Evolutionary conservation across 2,888 invertebrate genomes (phyloP).

Genomic region (Amaurobius ferox): DNA sequence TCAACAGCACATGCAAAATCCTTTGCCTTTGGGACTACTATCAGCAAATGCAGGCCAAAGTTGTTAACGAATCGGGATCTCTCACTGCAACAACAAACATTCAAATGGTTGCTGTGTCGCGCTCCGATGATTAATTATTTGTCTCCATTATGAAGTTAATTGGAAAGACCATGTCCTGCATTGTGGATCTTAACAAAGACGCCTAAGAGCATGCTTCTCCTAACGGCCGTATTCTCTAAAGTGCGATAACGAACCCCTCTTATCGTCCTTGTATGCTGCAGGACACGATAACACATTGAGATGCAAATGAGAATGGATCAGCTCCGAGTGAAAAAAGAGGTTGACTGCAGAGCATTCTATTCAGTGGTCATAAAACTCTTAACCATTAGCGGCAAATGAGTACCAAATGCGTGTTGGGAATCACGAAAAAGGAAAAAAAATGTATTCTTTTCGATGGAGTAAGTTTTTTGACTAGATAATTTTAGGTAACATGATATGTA

Average conservation of each 20-base stretch:
- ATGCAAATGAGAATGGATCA: slow-evolving; percentile 3
- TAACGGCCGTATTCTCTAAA: slow-evolving; percentile 3
- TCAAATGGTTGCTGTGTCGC: slow-evolving; percentile 3
- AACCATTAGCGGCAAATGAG: background rate
- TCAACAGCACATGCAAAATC: no score
- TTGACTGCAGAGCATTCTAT: background rate
- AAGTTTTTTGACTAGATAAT: no score
- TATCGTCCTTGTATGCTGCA: background rate
- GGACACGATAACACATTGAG: background rate
- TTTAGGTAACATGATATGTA: no score
- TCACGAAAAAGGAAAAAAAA: background rate
- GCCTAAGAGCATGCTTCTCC: slow-evolving; percentile 12
- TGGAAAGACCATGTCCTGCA: slow-evolving; percentile 10
- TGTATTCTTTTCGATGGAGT: background rate
- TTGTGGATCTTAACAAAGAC: slow-evolving; percentile 15
- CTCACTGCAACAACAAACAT: slow-evolving; percentile 19
- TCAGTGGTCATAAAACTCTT: background rate
- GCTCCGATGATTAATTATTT: slow-evolving; percentile 20
- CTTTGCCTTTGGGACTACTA: background rate
- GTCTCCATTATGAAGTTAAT: slow-evolving; percentile 4
- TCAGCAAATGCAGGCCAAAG: background rate
- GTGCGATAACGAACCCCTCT: slow-evolving; percentile 5
- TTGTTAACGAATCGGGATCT: background rate
- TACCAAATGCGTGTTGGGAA: background rate
- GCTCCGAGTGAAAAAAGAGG: background rate